Evolutionary conservation across 1,140 invertebrate species (phyloP), one percentile per base, ranked within the genome.

Genomic region (Scaptomyza montana): DNA sequence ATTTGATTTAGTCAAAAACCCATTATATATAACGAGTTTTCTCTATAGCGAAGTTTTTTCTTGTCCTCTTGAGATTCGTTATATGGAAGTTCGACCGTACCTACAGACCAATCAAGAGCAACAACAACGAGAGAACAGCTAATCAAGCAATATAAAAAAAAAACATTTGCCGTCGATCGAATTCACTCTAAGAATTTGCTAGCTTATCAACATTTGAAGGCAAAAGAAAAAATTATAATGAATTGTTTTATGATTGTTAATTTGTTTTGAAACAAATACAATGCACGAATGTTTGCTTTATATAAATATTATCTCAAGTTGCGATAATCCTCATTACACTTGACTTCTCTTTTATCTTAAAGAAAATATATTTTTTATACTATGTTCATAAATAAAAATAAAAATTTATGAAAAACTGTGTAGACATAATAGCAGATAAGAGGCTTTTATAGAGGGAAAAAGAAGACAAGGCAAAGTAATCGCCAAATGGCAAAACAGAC

Each of bases 391-490:
- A 56, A 65, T 39, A 39, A 60, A 72, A 13, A 47, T 36, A 50
- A 53, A 25, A 57, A 28, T 43, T 25, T 1, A 36, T 36, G 33
- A 36, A 36, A 8, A 36, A 45, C 45, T 21, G 3, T 49, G 25
- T 50, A 12, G 46, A 71, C 62, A 12, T 66, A 66, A 60, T 59
- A 55, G 16, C 41, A 72, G 69, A 72, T 67, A 67, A 67, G 63
- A 33, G 28, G 63, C 63, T 57, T 65, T 64, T 51, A 57, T 51
- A 45, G 61, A 64, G 39, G 7, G 8, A 36, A 36, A 36, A 36
- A 36, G 0, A 43, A 16, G 51, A 12, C 28, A n/a, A 54, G 5
- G 10, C 30, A 54, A 13, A 53, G 53, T 53, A 71, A 71, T 71
- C 39, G 68, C 62, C 68, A 66, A 21, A 25, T 71, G 68, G 53